A percentile compares a stretch with the other conserved stretches of the same genome.
phyloP scores from a whole-genome alignment of 2,113 vertebrate species.

The Chaenogobius annularis region DNA sequence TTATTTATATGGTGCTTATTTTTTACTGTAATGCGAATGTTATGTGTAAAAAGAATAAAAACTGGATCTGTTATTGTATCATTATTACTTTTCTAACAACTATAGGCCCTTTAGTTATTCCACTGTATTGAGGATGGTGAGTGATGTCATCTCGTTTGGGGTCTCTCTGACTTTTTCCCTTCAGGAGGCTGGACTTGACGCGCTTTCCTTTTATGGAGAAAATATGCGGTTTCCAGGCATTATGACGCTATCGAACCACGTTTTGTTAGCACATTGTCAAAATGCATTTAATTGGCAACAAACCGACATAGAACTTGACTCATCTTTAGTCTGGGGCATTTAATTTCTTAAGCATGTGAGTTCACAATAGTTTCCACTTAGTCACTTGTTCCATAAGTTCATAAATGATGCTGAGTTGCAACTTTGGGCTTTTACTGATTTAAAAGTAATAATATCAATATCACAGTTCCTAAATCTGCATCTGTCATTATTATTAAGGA shows the following conservation, averaged over 20 bases:
- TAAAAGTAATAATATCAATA: not conserved
- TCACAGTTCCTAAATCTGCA: not conserved
- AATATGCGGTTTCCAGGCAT: constrained; percentile 47
- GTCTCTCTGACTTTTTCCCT: not conserved
- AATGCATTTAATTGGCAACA: not conserved
- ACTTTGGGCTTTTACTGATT: not conserved
- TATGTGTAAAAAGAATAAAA: constrained; percentile 21
- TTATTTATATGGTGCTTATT: constrained; percentile 45
- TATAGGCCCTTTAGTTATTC: not conserved
- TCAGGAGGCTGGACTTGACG: constrained; percentile 10
- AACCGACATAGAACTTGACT: not conserved
- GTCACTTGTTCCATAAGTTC: constrained; percentile 6
- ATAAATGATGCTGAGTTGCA: not conserved
- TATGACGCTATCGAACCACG: constrained; percentile 29
- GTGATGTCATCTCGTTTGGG: not conserved
- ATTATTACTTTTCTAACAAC: not conserved
- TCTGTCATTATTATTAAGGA: not conserved
- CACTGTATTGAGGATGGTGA: not conserved
- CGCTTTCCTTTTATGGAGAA: constrained; percentile 71
- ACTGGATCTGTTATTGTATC: not conserved
- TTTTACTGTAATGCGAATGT: constrained; percentile 11
- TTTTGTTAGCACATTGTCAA: not conserved
- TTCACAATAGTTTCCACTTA: constrained; percentile 23
- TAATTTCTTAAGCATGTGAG: constrained; percentile 27
- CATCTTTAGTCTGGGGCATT: not conserved